Evolutionary conservation across 2,888 invertebrate species (phyloP), one percentile per base, ranked within the genome.

Genomic region (Polia nebulosa): DNA sequence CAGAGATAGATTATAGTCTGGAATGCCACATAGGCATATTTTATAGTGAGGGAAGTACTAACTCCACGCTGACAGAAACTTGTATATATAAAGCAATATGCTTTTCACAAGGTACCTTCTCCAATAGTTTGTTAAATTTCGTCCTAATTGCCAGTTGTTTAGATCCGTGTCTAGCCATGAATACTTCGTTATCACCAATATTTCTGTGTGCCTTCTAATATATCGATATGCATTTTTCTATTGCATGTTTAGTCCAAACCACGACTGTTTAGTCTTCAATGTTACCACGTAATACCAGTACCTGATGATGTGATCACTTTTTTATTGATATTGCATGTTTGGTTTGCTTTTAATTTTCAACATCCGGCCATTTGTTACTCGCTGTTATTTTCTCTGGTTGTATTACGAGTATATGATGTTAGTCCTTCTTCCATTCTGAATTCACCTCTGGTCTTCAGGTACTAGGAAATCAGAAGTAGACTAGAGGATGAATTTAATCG

Each of bases 321-420:
- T 61, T 41, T 36, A 45, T 57, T 11, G n/a, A 13, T 25, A 49
- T 27, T 47, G 36, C 20, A 32, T 34, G 39, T 45, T 51, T 53
- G 2, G 32, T 52, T 49, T 52, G n/a, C 41, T 56, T 32, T 52
- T 45, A 0, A 44, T 55, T 73, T 36, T 13, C n/a, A 41, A 52
- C 15, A 59, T 56, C 39, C 34, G 25, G 27, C 0, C 17, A 17
- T 45, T 22, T 15, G 7, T 29, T 39, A 53, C 0, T 22, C 2
- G 5, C 9, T 47, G 9, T 51, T 49, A 39, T 41, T 39, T 22
- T 52, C 5, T 3, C 3, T 32, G 22, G 17, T 52, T 57, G 11
- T 29, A n/a, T 60, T 34, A n/a, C n/a, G n/a, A n/a, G n/a, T n/a
- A 2, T 39, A n/a, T 34, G 2, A 8, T 49, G 17, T 51, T 29